A percentile compares a stretch with the other conserved stretches of the same genome.
Conservation (phyloP, 2,888 invertebrate genomes). For the Adelphocoris suturalis region DNA sequence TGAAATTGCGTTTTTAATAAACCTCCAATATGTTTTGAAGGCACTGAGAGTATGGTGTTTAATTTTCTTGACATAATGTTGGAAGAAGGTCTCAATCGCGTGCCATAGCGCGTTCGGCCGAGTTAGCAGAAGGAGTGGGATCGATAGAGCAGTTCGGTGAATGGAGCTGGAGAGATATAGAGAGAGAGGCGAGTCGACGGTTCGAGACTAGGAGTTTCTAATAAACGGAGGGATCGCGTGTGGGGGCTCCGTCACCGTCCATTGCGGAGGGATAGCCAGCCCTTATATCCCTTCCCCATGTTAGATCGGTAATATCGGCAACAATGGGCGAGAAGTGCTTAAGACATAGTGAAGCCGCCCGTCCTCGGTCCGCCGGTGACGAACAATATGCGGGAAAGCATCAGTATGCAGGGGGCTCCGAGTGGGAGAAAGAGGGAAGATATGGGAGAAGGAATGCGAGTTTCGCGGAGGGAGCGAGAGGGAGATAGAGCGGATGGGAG, state of each 20-base stretch:
- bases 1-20: not conserved
- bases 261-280: constrained; percentile 11
- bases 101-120: not conserved
- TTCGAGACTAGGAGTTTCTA: constrained; percentile 26
- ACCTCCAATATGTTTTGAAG: not conserved
- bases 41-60: not conserved
- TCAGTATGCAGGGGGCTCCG: not conserved
- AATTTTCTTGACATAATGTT: not conserved
- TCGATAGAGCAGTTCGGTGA: not conserved
- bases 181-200: constrained; percentile 12
- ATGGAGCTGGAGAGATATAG: constrained; percentile 11
- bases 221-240: constrained; percentile 34
- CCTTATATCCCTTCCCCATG: constrained; percentile 2
- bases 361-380: not conserved
- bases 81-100: not conserved
- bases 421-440: not conserved
- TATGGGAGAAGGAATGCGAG: not conserved
- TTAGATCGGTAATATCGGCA: constrained; percentile 15
- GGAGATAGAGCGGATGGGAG: not conserved
- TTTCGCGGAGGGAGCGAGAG: not conserved
- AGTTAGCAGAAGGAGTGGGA: not conserved
- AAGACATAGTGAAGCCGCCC: not conserved
- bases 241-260: constrained; percentile 14
- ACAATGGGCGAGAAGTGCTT: constrained; percentile 29
- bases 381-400: constrained; percentile 5